Evolutionary conservation across 2,113 vertebrate species (phyloP).

Genomic region (Sciurus niger): DNA sequence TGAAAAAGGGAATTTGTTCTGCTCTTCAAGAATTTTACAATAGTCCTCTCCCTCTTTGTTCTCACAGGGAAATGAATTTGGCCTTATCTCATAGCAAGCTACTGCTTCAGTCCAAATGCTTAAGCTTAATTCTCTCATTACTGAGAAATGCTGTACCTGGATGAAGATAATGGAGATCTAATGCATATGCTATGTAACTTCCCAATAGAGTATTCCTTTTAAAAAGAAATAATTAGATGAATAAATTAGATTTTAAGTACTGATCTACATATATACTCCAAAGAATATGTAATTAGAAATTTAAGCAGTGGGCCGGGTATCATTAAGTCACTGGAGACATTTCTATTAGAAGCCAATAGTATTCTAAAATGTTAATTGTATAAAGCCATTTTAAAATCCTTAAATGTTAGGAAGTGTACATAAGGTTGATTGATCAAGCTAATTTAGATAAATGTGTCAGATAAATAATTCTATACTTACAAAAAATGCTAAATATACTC

Average conservation of each 20-base stretch:
- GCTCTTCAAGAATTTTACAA: conserved; percentile 59
- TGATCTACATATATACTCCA: conserved; percentile 71
- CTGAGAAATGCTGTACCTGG: conserved; percentile 25
- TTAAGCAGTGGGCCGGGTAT: conserved; percentile 63
- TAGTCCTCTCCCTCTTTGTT: neutral
- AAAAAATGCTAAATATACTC: neutral
- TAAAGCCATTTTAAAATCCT: conserved; percentile 57
- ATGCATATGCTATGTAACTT: conserved; percentile 64
- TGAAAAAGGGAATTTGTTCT: conserved; percentile 29
- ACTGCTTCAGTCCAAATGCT: conserved; percentile 48
- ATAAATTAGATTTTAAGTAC: conserved; percentile 81
- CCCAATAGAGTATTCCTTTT: conserved; percentile 54
- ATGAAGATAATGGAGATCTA: conserved; percentile 69
- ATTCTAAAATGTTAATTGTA: conserved; percentile 72
- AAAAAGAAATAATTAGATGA: conserved; percentile 79
- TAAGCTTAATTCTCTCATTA: conserved; percentile 68
- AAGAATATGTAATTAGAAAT: conserved; percentile 77
- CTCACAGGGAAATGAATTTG: conserved; percentile 41
- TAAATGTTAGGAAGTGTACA: conserved; percentile 39
- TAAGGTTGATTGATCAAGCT: conserved; percentile 29
- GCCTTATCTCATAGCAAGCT: conserved; percentile 34
- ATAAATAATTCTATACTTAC: conserved; percentile 56
- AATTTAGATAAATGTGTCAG: conserved; percentile 49
- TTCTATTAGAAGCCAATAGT: conserved; percentile 70
- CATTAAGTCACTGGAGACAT: conserved; percentile 71